Base-by-base conservation (phyloP, 2,888 invertebrate genomes). In the Tenthredo amoena region DNA sequence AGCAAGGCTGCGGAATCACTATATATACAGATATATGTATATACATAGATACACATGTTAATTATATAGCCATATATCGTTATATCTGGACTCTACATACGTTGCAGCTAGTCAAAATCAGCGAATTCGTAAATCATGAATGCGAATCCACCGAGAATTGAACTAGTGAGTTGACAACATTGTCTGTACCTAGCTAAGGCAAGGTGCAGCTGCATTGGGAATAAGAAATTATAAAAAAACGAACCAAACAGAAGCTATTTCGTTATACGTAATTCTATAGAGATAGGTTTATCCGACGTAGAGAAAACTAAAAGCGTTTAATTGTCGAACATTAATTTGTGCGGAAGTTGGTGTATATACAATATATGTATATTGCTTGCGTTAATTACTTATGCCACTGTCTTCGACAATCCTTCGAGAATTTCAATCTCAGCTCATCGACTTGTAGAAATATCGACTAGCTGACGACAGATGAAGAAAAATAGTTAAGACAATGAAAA, bases 1-100 rank as follows among this genome's bases (percentile, higher is more conserved):
- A 62, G 81, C 81, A 62, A 81, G 81, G 81, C 81, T 81, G 43
- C 10, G 21, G 62, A 62, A 21, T 62, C 37, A n/a, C 58, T 58
- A 40, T 62, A 81, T 55, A 50, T 26, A 43, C 72, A 26, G 18
- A 12, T 68, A 15, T 65, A 7, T 26, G 12, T 65, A n/a, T 40
- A 72, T 40, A 37, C n/a, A 71, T 58, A 26, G 26, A 58, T 34
- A n/a, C 72, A 40, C 21, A 15, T 37, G 43, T 74, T 74, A 58
- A 26, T n/a, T 62, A 37, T 77, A 77, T 50, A 74, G 10, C 1
- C 74, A 0, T 10, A 15, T 26, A 74, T 50, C n/a, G 21, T 43
- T 74, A 40, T 43, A 43, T 21, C 40, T 72, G 9, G 37, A 40
- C 26, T 72, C 26, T 4, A 43, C 21, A 10, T 1, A 43, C 21